Conservation (phyloP, 2,797 vertebrate species). For the Bradypodion ventrale region DNA sequence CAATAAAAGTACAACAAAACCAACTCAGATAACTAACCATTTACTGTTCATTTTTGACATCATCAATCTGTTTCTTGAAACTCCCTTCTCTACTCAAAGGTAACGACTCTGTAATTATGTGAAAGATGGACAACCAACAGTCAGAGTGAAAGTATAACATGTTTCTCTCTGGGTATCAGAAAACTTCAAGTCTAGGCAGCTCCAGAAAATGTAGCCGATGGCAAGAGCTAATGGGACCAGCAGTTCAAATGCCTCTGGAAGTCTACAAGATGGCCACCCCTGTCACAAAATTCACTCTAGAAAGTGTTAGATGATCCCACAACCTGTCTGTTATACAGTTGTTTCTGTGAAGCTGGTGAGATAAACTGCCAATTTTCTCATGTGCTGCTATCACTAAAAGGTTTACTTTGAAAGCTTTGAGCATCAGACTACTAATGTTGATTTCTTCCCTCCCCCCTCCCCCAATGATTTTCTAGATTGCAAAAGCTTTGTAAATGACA, state of each 20-base stretch:
- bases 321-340: not conserved
- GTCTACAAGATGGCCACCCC: not conserved
- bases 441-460: not conserved
- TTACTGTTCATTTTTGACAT: not conserved
- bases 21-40: not conserved
- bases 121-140: not conserved
- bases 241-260: not conserved
- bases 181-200: not conserved
- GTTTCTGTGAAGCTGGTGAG: not conserved
- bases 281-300: not conserved
- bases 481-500: slow-evolving; percentile 35
- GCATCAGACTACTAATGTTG: not conserved
- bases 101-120: not conserved
- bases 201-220: not conserved
- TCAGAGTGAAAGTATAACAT: not conserved
- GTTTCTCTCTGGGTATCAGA: not conserved
- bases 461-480: not conserved
- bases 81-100: not conserved
- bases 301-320: not conserved
- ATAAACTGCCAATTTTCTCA: not conserved
- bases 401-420: not conserved
- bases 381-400: not conserved
- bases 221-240: not conserved
- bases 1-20: no score
- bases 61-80: not conserved